Base-by-base conservation (phyloP, 2,113 vertebrate species). In the Anthoscopus minutus region DNA sequence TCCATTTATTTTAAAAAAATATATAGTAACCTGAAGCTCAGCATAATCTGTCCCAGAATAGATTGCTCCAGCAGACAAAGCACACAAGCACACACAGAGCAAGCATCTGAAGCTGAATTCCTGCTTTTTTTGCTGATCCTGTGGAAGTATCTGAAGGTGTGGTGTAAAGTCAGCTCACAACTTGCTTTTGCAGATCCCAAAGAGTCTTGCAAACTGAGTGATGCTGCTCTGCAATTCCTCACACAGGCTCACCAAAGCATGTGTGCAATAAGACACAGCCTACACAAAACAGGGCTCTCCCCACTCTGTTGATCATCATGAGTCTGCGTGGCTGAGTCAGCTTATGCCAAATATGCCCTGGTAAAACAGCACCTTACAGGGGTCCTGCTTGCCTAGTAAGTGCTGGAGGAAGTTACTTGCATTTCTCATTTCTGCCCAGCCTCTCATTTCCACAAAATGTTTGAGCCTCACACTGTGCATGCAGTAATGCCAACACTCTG, bases 401-500 rank as follows among this genome's bases (percentile, higher is more conserved):
- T 6, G 3, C 53, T 31, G 24, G 45, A 33, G n/a, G 56, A 74
- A 64, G 35, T 42, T 17, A 74, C 7, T 3, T 35, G 27, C 24
- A 56, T 58, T 81, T 83, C 22, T 73, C 23, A 37, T 56, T 64
- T 47, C 15, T 62, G 13, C 13, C 9, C 61, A 37, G 50, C 28
- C 30, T 53, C 61, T 15, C 14, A 7, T 57, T 69, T 57, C 64
- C 9, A 4, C 38, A 37, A 6, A 91, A 42, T 4, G 21, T 56
- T 15, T 14, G 23, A 84, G 30, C 24, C 31, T 67, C 35, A 19
- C 0, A 2, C 10, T 15, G 9, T 2, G 1, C 30, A 4, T 0
- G 1, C 1, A 4, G 37, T 16, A 27, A 11, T 2, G 22, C 28
- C 44, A 21, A 13, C 3, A 1, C 0, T 0, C n/a, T 2, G 40